These are phyloP conservation scores for Halcyon smyrnensis DNA, from an alignment of 2,797 vertebrate genomes.

Conservation along the genomic window DNA sequence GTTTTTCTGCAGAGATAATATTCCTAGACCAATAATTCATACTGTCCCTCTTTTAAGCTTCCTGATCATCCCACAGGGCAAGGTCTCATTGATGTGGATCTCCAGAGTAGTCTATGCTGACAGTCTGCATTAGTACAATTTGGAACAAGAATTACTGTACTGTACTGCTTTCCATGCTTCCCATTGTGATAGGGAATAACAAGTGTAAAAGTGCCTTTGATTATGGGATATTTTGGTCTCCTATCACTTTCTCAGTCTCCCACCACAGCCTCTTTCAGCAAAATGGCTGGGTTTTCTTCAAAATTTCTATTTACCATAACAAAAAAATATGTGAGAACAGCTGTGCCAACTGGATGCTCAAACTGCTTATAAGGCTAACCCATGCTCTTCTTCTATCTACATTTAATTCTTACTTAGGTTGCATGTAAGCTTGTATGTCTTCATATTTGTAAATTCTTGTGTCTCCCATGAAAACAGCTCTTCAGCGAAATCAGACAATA, in stretches of 20 bases:
- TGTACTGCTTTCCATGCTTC: not conserved
- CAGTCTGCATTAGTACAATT: not conserved
- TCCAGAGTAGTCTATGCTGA: not conserved
- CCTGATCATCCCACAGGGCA: not conserved
- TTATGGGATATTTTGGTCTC: not conserved
- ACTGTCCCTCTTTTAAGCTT: not conserved
- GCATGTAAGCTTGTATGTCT: not conserved
- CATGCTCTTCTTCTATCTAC: not conserved
- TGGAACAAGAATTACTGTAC: not conserved
- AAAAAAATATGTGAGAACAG: not conserved
- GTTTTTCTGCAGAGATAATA: not conserved
- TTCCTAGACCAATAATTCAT: not conserved
- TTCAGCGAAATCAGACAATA: not conserved
- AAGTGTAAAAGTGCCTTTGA: not conserved
- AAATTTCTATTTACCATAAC: not conserved
- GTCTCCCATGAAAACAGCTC: not conserved
- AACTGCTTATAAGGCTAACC: not conserved
- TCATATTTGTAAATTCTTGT: not conserved
- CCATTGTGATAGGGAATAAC: accelerated
- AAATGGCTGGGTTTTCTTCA: not conserved
- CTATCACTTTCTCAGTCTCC: not conserved
- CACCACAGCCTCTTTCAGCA: not conserved
- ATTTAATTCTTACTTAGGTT: not conserved
- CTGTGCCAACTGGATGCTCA: not conserved
- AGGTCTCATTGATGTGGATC: not conserved